A percentile compares a stretch with the other conserved stretches of the same genome.
Conservation (phyloP, 1,140 invertebrate species). For the Drosophila mayri region DNA sequence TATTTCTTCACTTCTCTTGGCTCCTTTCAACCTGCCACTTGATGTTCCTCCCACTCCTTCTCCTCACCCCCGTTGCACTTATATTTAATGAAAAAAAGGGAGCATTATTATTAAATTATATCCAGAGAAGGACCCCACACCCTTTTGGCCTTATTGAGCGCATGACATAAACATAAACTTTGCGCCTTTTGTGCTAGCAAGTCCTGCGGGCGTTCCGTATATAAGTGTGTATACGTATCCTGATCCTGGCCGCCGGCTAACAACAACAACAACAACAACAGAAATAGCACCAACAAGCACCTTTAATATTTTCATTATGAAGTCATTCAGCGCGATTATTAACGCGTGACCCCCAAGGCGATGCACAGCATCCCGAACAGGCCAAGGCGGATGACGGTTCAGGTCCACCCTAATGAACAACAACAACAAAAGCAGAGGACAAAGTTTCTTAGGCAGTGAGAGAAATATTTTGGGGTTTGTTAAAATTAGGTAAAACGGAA, state of each 20-base stretch:
- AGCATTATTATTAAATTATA: slow-evolving; percentile 79
- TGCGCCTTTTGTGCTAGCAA: slow-evolving; percentile 71
- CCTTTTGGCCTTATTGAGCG: slow-evolving; percentile 26
- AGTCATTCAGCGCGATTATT: slow-evolving; percentile 82
- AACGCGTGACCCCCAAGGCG: slow-evolving; percentile 80
- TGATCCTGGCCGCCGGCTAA: slow-evolving; percentile 61
- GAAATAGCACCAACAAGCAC: slow-evolving; percentile 66
- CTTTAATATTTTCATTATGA: slow-evolving; percentile 84
- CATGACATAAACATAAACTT: slow-evolving; percentile 82
- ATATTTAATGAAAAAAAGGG: slow-evolving; percentile 71
- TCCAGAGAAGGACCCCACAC: slow-evolving; percentile 3
- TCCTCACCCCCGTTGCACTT: slow-evolving; percentile 49
- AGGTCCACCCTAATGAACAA: slow-evolving; percentile 67
- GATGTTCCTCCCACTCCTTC: slow-evolving; percentile 3
- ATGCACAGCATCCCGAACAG: slow-evolving; percentile 53
- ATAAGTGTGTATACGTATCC: slow-evolving; percentile 46
- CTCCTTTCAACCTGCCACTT: slow-evolving; percentile 42
- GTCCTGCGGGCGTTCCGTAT: slow-evolving; percentile 51
- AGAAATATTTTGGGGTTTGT: neutral
- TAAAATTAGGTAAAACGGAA: neutral
- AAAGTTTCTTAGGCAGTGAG: slow-evolving; percentile 14
- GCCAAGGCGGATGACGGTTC: slow-evolving; percentile 22
- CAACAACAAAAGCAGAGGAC: slow-evolving; percentile 40
- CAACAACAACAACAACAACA: slow-evolving; percentile 34
- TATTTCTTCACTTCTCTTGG: neutral